phyloP scores from a whole-genome alignment of 2,888 invertebrate genomes.

The Macrophya annulata region DNA sequence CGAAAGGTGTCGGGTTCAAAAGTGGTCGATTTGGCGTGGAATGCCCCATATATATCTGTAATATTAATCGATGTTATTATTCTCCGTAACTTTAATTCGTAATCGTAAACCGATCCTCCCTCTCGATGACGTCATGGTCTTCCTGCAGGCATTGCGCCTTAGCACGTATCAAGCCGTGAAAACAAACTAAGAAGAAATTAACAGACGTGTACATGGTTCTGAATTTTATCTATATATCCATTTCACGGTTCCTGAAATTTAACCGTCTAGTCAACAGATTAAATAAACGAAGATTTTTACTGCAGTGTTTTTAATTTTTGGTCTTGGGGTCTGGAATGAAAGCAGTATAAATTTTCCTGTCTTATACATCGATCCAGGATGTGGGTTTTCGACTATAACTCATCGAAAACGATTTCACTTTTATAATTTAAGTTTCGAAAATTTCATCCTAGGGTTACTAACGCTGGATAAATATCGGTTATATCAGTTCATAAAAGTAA shows the following conservation, averaged over 20 bases:
- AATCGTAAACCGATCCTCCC: slow-evolving; percentile 10
- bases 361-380: neutral
- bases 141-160: neutral
- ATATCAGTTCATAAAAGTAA: slow-evolving; percentile 26
- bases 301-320: neutral
- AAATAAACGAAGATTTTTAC: slow-evolving; percentile 26
- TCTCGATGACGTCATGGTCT: neutral
- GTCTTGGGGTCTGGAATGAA: neutral
- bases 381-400: neutral
- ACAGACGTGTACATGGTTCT: neutral
- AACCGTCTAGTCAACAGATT: neutral
- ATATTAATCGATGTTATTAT: slow-evolving; percentile 6
- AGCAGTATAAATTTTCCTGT: neutral
- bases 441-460: neutral
- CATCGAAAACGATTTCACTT: neutral
- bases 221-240: neutral
- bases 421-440: slow-evolving; percentile 20
- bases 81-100: neutral
- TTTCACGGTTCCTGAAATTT: neutral
- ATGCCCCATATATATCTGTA: too few relatives aligned
- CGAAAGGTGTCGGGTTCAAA: too few relatives aligned
- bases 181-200: too few relatives aligned
- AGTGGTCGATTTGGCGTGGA: too few relatives aligned
- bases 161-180: neutral
- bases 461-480: neutral